Evolutionary conservation across 2,113 vertebrate species (phyloP).

Genomic region (Butorides virescens): DNA sequence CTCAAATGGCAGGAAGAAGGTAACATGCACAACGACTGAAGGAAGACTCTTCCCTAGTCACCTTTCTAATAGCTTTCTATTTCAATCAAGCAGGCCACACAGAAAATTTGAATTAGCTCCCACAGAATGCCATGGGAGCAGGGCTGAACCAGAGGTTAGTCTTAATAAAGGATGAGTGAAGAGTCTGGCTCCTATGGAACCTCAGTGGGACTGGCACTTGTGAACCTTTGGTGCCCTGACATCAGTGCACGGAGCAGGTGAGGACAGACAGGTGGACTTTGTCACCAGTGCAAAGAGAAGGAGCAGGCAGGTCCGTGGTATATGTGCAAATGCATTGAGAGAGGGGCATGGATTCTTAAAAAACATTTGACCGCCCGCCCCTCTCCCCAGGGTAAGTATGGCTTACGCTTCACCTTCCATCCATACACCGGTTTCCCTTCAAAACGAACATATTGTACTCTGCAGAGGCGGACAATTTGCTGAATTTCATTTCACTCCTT

Average conservation of each 20-base stretch:
- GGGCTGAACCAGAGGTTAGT: not conserved
- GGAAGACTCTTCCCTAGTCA: not conserved
- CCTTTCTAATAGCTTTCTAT: not conserved
- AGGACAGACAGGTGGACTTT: not conserved
- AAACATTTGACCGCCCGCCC: not conserved
- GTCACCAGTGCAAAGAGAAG: not conserved
- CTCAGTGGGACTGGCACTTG: not conserved
- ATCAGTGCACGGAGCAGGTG: not conserved
- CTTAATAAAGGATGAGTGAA: not conserved
- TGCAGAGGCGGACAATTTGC: constrained; percentile 59
- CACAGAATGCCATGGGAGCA: not conserved
- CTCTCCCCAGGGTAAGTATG: rapidly evolving
- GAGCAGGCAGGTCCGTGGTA: not conserved
- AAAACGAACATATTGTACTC: constrained; percentile 41
- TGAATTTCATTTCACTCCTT: constrained; percentile 54
- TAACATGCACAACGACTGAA: not conserved
- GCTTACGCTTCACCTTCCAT: not conserved
- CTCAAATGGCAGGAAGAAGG: not conserved
- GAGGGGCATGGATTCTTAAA: not conserved
- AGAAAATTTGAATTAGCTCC: not conserved
- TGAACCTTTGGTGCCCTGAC: not conserved
- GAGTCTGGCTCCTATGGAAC: not conserved
- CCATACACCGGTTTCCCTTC: not conserved
- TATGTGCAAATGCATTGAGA: not conserved
- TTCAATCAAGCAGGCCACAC: not conserved